A percentile compares a stretch with the other conserved stretches of the same genome.
These are phyloP conservation scores for Diorhabda sublineata DNA, from an alignment of 1,140 invertebrate genomes.

Conservation along the genomic window DNA sequence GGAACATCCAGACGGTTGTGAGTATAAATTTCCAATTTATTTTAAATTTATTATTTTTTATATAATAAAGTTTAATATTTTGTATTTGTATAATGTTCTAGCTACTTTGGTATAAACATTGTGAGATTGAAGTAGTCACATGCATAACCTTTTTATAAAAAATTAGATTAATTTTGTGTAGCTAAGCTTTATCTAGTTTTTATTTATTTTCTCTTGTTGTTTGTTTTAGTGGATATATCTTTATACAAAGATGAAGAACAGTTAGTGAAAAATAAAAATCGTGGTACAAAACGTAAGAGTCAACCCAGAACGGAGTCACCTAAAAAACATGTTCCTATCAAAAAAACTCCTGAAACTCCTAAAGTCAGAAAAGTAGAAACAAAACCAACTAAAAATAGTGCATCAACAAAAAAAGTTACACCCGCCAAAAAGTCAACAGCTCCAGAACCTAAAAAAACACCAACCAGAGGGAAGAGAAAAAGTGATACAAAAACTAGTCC, in stretches of 20 bases:
- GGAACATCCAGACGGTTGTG: slow-evolving; percentile 81
- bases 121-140: no score
- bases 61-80: no score
- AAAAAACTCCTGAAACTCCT: slow-evolving; percentile 34
- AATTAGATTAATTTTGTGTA: not conserved
- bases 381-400: slow-evolving; percentile 4
- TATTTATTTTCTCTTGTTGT: not conserved
- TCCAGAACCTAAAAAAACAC: slow-evolving; percentile 19
- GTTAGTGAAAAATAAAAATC: slow-evolving; percentile 57
- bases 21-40: slow-evolving; percentile 46
- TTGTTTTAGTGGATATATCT: slow-evolving; percentile 69
- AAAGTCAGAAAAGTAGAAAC: slow-evolving; percentile 36
- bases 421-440: slow-evolving; percentile 12
- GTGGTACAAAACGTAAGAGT: slow-evolving; percentile 41
- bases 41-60: no score
- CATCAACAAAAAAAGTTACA: slow-evolving; percentile 18
- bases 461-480: slow-evolving; percentile 24
- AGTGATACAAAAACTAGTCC: slow-evolving; percentile 32
- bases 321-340: slow-evolving; percentile 22
- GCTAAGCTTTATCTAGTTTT: not conserved
- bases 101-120: no score
- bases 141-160: no score
- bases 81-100: no score
- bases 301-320: slow-evolving; percentile 11
- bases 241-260: slow-evolving; percentile 75